Evolutionary conservation across 2,797 vertebrate genomes (phyloP).

Genomic region (Sibirionetta formosa): DNA sequence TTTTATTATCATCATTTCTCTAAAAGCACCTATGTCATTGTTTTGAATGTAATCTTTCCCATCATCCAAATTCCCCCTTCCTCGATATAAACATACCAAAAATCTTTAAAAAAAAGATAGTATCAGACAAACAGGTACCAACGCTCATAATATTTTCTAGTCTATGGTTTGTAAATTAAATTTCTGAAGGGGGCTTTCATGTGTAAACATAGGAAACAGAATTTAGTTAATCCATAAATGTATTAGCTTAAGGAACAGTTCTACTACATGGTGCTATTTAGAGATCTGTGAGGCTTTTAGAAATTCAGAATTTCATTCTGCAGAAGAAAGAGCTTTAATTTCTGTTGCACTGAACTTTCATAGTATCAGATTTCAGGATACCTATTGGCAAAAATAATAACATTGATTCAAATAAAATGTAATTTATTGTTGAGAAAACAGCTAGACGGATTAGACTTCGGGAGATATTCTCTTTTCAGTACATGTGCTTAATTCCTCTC

Average conservation of each 20-base stretch:
- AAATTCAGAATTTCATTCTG: not conserved
- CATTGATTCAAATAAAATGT: not conserved
- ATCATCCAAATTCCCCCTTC: not conserved
- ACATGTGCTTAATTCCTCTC: slow-evolving; percentile 23
- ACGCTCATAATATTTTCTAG: not conserved
- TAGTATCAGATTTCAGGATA: not conserved
- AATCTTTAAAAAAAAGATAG: not conserved
- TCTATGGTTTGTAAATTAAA: not conserved
- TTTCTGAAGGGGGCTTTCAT: not conserved
- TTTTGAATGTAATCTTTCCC: not conserved
- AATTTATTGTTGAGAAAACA: slow-evolving; percentile 5
- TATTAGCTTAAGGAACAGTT: not conserved
- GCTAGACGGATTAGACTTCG: not conserved
- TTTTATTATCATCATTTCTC: not conserved
- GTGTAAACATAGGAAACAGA: not conserved
- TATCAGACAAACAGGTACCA: not conserved
- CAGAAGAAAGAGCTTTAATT: not conserved
- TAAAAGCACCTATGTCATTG: not conserved
- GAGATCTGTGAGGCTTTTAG: not conserved
- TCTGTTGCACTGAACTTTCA: not conserved
- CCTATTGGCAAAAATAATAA: not conserved
- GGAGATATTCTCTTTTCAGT: not conserved
- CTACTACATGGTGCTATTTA: not conserved
- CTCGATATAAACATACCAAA: not conserved
- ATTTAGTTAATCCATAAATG: not conserved